Evolutionary conservation across 2,888 invertebrate species (phyloP).

Genomic region (Seira ritae): DNA sequence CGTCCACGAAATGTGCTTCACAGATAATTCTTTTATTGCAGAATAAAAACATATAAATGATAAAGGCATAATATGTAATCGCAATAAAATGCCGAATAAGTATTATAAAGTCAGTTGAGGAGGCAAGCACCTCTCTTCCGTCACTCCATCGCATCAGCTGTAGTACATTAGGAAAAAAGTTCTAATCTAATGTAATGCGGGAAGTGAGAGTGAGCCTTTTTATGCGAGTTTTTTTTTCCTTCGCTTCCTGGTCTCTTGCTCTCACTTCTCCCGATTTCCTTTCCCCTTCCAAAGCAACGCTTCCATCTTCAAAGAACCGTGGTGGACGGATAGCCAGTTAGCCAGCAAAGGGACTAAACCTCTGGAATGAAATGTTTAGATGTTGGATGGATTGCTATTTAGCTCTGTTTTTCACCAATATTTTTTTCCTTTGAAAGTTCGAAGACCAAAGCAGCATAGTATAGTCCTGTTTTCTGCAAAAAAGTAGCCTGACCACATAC

Average conservation of each 20-base stretch:
- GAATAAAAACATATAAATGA: slow-evolving; percentile 4
- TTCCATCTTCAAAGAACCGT: not conserved
- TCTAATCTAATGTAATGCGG: not conserved
- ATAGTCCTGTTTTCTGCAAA: not conserved
- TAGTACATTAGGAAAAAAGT: not conserved
- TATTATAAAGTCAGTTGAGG: not conserved
- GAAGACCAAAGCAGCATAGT: not conserved
- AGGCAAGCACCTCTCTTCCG: slow-evolving; percentile 1
- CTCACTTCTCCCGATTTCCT: not conserved
- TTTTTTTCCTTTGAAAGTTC: too few relatives aligned
- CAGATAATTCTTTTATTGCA: not conserved
- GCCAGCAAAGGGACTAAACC: not conserved
- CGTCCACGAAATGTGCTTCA: not conserved
- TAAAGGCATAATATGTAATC: not conserved
- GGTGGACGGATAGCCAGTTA: not conserved
- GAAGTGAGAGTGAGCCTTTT: not conserved
- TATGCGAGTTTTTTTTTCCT: not conserved
- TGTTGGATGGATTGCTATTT: not conserved
- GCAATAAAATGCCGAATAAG: not conserved
- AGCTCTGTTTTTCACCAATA: not conserved
- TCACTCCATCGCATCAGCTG: not conserved
- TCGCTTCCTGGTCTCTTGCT: not conserved
- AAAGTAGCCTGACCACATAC: not conserved
- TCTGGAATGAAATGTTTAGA: not conserved
- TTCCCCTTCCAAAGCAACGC: not conserved